Evolutionary conservation across 2,888 invertebrate genomes (phyloP), one percentile per base, ranked within the genome.

Genomic region (Parnassius glacialis): DNA sequence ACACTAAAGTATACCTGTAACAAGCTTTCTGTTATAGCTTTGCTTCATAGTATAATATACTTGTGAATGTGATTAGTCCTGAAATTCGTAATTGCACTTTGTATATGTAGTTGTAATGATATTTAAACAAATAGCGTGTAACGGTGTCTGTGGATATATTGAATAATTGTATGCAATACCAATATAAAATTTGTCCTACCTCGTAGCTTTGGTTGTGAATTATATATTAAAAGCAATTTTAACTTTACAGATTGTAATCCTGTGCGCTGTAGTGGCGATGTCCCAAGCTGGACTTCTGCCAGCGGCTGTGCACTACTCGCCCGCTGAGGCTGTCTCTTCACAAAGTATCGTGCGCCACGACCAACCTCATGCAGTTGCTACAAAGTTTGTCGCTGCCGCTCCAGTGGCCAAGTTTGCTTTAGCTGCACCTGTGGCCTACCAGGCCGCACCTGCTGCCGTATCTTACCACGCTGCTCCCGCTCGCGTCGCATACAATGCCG

Each of bases 271-370:
- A 41, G 73, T 77, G 69, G 77, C 78, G n/a, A 69, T 70, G 45
- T 68, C 72, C 64, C 62, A 78, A 72, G 68, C 80, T 68, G 53
- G 80, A 74, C 68, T 71, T 76, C n/a, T 81, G 65, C 67, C 79
- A 10, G 87, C 66, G 64, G 87, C 66, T 62, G 92, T 60, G 78
- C 84, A 85, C 68, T 80, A 83, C 71, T 80, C 79, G 12, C 69
- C 78, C 3, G 81, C 81, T 12, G 71, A 75, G 1, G 81, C 81
- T 3, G 80, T 84, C 13, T 84, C 84, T 48, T 83, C 83, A 3
- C 83, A 83, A 65, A 84, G 74, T 71, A 80, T 84, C 68, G 76
- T 84, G 45, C 80, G 84, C 59, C 80, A 79, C 68, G 84, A 82
- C 76, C 80, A 75, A 79, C 80, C 62, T 72, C 79, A 61, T 9